Conservation (phyloP, 2,888 invertebrate genomes). For the Tineola bisselliella region DNA sequence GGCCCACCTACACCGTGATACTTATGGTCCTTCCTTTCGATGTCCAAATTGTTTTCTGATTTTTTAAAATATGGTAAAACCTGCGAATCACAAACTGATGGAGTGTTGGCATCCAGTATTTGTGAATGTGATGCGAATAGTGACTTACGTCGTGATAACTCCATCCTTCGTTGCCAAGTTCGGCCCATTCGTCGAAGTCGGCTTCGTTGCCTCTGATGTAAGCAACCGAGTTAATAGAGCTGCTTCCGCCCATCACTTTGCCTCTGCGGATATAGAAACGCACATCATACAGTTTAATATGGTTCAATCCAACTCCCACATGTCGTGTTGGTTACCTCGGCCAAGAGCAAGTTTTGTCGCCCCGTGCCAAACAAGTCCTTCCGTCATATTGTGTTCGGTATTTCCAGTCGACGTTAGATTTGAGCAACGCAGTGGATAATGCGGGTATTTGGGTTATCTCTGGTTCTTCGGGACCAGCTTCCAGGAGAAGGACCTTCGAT, state of each 20-base stretch:
- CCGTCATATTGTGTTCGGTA: constrained; percentile 70
- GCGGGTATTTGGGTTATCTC: constrained; percentile 70
- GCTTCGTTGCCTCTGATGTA: constrained; percentile 65
- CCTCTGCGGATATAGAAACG: constrained; percentile 39
- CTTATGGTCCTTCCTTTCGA: constrained; percentile 48
- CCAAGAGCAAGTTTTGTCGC: constrained; percentile 66
- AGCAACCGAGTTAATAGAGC: constrained; percentile 71
- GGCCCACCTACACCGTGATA: constrained; percentile 71
- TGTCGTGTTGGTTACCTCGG: constrained; percentile 28
- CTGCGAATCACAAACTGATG: too few species aligned
- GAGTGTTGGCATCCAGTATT: too few species aligned
- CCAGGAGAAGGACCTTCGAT: constrained; percentile 67
- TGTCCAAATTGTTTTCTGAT: constrained; percentile 68
- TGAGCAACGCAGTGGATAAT: constrained; percentile 61
- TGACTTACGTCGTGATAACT: constrained; percentile 60
- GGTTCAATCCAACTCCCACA: too few species aligned
- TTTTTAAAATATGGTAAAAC: constrained; percentile 75
- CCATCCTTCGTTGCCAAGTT: constrained; percentile 70
- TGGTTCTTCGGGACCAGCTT: constrained; percentile 73
- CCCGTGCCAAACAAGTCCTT: constrained; percentile 62
- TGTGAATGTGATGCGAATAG: neutral
- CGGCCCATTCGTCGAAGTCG: constrained; percentile 73
- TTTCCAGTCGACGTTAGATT: constrained; percentile 73
- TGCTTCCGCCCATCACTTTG: constrained; percentile 74
- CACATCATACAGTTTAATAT: neutral